Evolutionary conservation across 2,797 vertebrate genomes (phyloP), one percentile per base, ranked within the genome.

Genomic region (Podarcis siculus): DNA sequence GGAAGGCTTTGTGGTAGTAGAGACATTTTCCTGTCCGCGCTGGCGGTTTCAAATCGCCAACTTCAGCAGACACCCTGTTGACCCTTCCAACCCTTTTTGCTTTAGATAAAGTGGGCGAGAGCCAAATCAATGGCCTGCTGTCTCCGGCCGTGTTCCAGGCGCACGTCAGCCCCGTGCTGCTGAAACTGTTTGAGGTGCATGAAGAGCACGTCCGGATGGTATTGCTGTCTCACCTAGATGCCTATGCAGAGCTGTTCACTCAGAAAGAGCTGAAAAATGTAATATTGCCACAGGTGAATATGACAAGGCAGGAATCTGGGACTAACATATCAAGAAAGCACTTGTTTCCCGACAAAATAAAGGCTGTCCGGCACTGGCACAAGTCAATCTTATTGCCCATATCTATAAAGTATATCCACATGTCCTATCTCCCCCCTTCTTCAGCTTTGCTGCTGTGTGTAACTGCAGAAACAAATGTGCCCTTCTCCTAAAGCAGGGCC

Each of bases 181-280:
- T 99, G 73, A 98, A 97, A 95, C 97, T 99, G 45, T 99, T 98
- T 85, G 97, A 98, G 92, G 98, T 99, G 55, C 99, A 99, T 0
- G 99, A 99, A 95, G 99, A 99, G 82, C 99, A 99, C 0, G 98
- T 99, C 66, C 97, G 99, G 67, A 95, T 98, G 66, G 98, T 98
- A 89, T 91, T 99, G 91, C 97, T 99, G 83, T 97, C 97, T 83
- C 98, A 99, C 95, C 98, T 99, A 32, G 97, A 98, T 83, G 96
- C 98, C 93, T 99, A 99, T 0, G 98, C 98, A 0, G 97, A 98
- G 89, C 98, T 98, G 85, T 98, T 99, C 93, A 97, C 98, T 27
- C 96, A 90, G 1, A 98, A 99, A 37, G 98, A 99, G 90, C 95
- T 99, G 86, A 98, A 98, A 96, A 98, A 97, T 91, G 97, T 98